Evolutionary conservation across 2,797 vertebrate genomes (phyloP).

Genomic region (Myoxocephalus aenaeus): DNA sequence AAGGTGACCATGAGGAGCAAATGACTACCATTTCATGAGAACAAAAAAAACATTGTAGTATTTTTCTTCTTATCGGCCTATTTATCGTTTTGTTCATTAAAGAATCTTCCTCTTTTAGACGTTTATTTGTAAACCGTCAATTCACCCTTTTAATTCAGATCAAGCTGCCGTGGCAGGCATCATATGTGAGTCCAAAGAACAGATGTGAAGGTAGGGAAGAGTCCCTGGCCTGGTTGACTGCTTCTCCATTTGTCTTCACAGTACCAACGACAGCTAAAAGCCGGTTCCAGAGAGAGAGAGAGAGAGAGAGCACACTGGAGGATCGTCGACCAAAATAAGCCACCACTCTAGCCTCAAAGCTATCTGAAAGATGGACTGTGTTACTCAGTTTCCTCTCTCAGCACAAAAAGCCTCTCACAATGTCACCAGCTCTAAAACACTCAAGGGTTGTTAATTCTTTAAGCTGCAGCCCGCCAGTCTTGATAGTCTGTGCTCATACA

Average conservation of each 20-base stretch:
- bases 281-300: conserved; percentile 55
- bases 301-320: conserved; percentile 39
- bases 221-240: conserved; percentile 63
- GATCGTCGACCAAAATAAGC: conserved; percentile 20
- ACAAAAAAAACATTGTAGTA: conserved; percentile 28
- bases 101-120: conserved; percentile 53
- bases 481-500: conserved; percentile 57
- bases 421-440: conserved; percentile 61
- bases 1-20: conserved; percentile 68
- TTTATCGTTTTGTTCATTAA: conserved; percentile 65
- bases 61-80: conserved; percentile 60
- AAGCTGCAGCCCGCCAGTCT: conserved; percentile 57
- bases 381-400: conserved; percentile 47
- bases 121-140: conserved; percentile 40
- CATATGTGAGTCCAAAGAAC: conserved; percentile 51
- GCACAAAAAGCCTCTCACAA: conserved; percentile 48
- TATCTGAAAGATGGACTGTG: conserved; percentile 53
- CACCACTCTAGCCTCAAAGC: conserved; percentile 39
- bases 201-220: conserved; percentile 45
- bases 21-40: conserved; percentile 73
- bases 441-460: conserved; percentile 40
- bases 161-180: conserved; percentile 51
- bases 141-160: conserved; percentile 46
- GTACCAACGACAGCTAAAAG: conserved; percentile 71
- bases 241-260: conserved; percentile 70